A percentile compares a stretch with the other conserved stretches of the same genome.
phyloP scores from a whole-genome alignment of 2,113 vertebrate species.

The Tautogolabrus adspersus region DNA sequence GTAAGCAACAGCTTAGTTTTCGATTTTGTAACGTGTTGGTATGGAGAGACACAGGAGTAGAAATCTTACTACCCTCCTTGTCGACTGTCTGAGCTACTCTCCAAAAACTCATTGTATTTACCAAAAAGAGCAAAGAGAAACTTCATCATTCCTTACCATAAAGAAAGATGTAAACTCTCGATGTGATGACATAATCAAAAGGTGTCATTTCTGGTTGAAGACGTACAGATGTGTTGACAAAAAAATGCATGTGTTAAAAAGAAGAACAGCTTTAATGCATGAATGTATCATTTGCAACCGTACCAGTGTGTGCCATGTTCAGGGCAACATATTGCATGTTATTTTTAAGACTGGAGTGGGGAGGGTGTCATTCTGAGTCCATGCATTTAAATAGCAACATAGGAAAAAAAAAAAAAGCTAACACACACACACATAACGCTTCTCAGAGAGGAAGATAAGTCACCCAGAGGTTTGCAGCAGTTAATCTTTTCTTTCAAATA shows the following conservation, averaged over 20 bases:
- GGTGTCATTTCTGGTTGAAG: constrained; percentile 29
- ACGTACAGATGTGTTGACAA: constrained; percentile 63
- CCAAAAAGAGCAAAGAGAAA: constrained; percentile 2
- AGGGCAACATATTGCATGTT: constrained; percentile 56
- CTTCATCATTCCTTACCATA: not conserved
- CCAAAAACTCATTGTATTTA: not conserved
- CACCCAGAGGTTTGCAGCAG: constrained; percentile 80
- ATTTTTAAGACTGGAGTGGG: constrained; percentile 69
- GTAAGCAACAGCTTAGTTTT: constrained; percentile 2
- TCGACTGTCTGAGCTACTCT: not conserved
- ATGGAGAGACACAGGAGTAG: not conserved
- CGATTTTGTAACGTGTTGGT: constrained; percentile 4
- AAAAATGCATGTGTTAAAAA: constrained; percentile 69
- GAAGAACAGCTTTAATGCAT: constrained; percentile 74
- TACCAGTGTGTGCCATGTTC: constrained; percentile 65
- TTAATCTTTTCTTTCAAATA: constrained; percentile 75
- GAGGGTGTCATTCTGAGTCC: constrained; percentile 72
- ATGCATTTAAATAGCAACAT: constrained; percentile 81
- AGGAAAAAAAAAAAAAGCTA: constrained; percentile 50
- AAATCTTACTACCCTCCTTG: constrained; percentile 19
- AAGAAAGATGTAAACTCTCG: not conserved
- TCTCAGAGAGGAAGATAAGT: constrained; percentile 73
- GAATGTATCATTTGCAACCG: constrained; percentile 58
- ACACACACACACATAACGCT: constrained; percentile 76
- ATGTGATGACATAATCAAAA: constrained; percentile 23